Conservation (phyloP, 2,113 vertebrate genomes). For the Pelmatolapia mariae region DNA sequence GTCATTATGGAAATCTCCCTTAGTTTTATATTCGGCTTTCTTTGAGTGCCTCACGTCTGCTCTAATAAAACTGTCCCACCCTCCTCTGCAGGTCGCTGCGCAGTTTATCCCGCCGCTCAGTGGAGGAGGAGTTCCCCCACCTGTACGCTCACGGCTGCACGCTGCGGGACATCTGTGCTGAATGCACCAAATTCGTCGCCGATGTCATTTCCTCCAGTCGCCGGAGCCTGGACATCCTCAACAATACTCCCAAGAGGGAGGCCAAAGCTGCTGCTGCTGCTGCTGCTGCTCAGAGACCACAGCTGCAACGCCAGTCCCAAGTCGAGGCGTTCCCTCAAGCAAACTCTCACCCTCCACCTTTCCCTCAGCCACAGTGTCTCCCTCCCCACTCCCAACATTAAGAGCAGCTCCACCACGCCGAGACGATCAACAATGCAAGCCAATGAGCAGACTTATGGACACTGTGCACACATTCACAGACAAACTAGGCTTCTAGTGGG, state of each 20-base stretch:
- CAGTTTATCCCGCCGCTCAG: slow-evolving; percentile 74
- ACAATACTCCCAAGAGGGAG: slow-evolving; percentile 75
- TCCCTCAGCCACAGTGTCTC: neutral
- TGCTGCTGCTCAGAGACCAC: slow-evolving; percentile 5
- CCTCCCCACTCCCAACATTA: neutral
- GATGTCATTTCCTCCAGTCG: slow-evolving; percentile 90
- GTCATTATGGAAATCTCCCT: neutral
- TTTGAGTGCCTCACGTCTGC: neutral
- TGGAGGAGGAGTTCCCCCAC: slow-evolving; percentile 93
- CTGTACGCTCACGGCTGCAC: slow-evolving; percentile 87
- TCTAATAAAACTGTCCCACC: neutral
- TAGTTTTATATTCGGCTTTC: neutral
- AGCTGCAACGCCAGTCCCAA: slow-evolving; percentile 20
- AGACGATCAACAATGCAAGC: slow-evolving; percentile 1
- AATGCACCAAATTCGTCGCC: slow-evolving; percentile 86
- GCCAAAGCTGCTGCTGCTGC: neutral
- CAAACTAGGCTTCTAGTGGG: neutral
- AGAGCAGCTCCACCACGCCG: neutral
- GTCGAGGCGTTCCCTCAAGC: neutral
- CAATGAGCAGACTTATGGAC: neutral
- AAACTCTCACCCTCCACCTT: neutral
- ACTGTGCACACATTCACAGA: neutral
- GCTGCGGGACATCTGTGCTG: slow-evolving; percentile 84
- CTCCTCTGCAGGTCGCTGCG: slow-evolving; percentile 74
- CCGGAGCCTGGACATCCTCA: slow-evolving; percentile 86